Base-by-base conservation (phyloP, 2,797 vertebrate genomes). In the Chaunax sp. region DNA sequence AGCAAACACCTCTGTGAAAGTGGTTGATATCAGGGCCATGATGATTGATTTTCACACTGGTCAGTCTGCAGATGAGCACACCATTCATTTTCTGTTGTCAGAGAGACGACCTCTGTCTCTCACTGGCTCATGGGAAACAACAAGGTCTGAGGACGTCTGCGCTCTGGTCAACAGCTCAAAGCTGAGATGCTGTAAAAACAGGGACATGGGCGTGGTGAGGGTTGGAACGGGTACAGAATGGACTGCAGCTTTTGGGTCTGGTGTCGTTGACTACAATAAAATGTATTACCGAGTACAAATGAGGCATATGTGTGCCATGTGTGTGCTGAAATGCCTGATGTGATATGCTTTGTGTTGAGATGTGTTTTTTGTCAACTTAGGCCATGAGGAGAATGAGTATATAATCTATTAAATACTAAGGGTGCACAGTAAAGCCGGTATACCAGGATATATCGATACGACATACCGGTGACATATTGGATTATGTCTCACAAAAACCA, bases 1-100 rank as follows among this genome's bases (percentile, higher is more conserved):
- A 83, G 74, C 86, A 87, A 85, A 89, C 90, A 88, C 74, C 88
- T 86, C 90, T 91, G 87, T 86, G 83, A 88, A 90, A 92, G 90
- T 88, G 89, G 86, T 91, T 77, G 78, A 82, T 84, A 64, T 77
- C 78, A 38, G 72, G 53, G 41, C 75, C 68, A 26, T 33, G 69
- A 61, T 85, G 92, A 92, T 61, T 38, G 91, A 91, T 91, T 77
- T 82, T 78, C 84, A 76, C 63, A 72, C 89, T 64, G 86, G 81
- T 91, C 92, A 80, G 82, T 89, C 86, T 72, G 75, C 86, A 86
- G 77, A 87, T 69, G 85, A 88, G 88, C 87, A 47, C 63, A 6
- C 67, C 87, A 86, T 92, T 89, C 58, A 82, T 91, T 89, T 86
- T 88, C 44, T 77, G 82, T 82, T 90, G 89, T 91, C 90, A 88